Base-by-base conservation (phyloP, 2,888 invertebrate genomes). In the Spisula subtruncata region DNA sequence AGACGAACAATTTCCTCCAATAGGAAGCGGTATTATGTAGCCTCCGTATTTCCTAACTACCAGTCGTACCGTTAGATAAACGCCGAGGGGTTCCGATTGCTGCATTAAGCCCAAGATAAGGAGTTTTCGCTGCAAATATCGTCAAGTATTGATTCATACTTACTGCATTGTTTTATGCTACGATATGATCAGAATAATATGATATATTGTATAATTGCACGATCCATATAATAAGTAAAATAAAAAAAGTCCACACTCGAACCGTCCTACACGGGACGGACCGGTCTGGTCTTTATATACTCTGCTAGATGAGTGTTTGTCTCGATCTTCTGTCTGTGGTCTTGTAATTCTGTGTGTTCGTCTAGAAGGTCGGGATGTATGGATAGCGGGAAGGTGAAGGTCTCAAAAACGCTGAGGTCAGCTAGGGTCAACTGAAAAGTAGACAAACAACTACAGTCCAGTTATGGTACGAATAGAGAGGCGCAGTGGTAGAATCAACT, bases 341-440 rank as follows among this genome's bases (percentile, higher is more conserved):
- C 91, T 71, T 88, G 89, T 16, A 92, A 56, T 75, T 91, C 92
- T 0, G 80, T 80, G 46, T 92, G 92, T 20, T 89, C 92, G 82
- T 92, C 91, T 6, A 92, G 83, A 4, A 91, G 86, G 79, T 90
- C 91, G 71, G 90, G 92, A 56, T 91, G 88, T 29, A 91, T 66
- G 20, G 88, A 54, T 20, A 92, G 83, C 12, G 92, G 92, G 51
- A 92, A 89, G 14, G 92, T 92, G 75, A 90, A 92, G 12, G 91
- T 92, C 87, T 92, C 92, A 46, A 86, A 92, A 6, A 92, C 92
- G 56, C 92, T 92, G 75, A 92, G 87, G 85, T 92, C 92, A 12
- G 92, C 92, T 41, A 92, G 80, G n/a, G 92, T 90, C 41, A 92
- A 75, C 92, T 92, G 88, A 5, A 75, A 32, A 51, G 75, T 84